Percentiles rank a stretch among this genome's conserved stretches.
phyloP scores from a whole-genome alignment of 1,140 invertebrate genomes.

The Phymorhynchus buccinoides region DNA sequence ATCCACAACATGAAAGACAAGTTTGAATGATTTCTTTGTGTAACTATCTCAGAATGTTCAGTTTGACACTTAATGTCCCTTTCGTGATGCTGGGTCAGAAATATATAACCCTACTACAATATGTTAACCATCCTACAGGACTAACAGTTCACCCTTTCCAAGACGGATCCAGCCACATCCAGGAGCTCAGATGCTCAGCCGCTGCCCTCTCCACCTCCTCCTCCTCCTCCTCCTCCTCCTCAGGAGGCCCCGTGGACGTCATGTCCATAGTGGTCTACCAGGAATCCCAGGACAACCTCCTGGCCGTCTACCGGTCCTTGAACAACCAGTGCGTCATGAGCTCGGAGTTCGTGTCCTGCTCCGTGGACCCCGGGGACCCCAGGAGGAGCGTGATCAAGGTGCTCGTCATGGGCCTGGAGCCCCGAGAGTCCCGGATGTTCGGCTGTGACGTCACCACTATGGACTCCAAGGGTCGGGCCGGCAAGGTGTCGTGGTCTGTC shows the following conservation, averaged over 20 bases:
- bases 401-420: neutral
- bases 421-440: constrained; percentile 16
- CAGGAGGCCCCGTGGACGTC: too few relatives aligned
- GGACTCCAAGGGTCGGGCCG: neutral
- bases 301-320: neutral
- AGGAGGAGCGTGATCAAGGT: neutral
- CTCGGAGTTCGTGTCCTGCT: constrained; percentile 1
- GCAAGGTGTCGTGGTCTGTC: constrained; percentile 4
- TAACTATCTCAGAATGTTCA: too few relatives aligned
- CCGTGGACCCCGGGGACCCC: neutral
- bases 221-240: too few relatives aligned
- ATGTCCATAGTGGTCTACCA: constrained; percentile 6
- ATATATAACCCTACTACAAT: too few relatives aligned
- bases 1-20: too few relatives aligned
- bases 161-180: neutral
- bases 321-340: neutral
- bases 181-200: neutral
- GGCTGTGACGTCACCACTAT: constrained; percentile 20
- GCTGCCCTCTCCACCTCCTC: neutral
- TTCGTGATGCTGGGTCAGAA: too few relatives aligned
- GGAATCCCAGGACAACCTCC: neutral
- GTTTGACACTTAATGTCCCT: too few relatives aligned
- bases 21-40: too few relatives aligned
- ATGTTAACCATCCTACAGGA: too few relatives aligned
- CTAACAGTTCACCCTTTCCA: neutral